phyloP scores from a whole-genome alignment of 2,888 invertebrate species.

The Philereme transversata region DNA sequence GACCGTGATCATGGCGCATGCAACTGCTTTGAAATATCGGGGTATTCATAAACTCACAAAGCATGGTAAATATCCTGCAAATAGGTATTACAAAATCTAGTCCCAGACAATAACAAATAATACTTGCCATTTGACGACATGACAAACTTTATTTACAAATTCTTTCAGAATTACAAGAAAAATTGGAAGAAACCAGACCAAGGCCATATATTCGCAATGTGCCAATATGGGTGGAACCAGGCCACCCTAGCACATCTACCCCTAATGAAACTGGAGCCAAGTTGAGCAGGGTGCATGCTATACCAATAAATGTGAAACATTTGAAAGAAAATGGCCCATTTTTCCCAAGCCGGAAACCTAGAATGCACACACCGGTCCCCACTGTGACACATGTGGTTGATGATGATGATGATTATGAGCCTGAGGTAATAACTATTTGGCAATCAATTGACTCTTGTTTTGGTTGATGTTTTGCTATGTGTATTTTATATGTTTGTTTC shows the following conservation, averaged over 20 bases:
- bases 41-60: no score
- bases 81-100: no score
- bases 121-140: no score
- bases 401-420: slow-evolving; percentile 66
- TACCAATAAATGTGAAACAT: slow-evolving; percentile 59
- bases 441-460: no score
- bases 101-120: no score
- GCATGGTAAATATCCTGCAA: no score
- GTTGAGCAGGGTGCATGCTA: slow-evolving; percentile 46
- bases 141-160: not conserved
- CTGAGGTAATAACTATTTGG: slow-evolving; percentile 50
- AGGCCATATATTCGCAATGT: slow-evolving; percentile 67
- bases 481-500: no score
- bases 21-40: no score
- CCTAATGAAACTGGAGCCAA: slow-evolving; percentile 56
- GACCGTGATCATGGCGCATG: no score
- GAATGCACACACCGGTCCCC: slow-evolving; percentile 60
- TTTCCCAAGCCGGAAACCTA: slow-evolving; percentile 59
- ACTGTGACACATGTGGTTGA: slow-evolving; percentile 62
- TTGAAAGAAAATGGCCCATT: slow-evolving; percentile 54
- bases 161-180: slow-evolving; percentile 58
- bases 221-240: slow-evolving; percentile 69
- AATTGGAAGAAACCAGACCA: slow-evolving; percentile 43
- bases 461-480: no score
- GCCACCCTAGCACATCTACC: slow-evolving; percentile 75